Evolutionary conservation across 1,140 invertebrate species (phyloP), one percentile per base, ranked within the genome.

Genomic region (Lepidostoma basale): DNA sequence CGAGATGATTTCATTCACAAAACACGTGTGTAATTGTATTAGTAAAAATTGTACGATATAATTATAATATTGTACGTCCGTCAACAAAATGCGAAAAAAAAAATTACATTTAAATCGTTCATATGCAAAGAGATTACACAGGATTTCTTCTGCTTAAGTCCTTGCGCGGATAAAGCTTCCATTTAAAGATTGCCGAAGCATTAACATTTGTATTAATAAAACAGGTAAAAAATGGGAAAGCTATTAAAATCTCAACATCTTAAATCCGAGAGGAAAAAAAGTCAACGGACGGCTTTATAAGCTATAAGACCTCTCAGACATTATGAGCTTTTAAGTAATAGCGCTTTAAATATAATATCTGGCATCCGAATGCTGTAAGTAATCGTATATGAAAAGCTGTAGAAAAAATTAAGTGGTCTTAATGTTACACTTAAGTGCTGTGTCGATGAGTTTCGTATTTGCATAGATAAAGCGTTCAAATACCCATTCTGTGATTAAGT

Each of bases 361-460:
- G 62, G 26, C 44, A 49, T 63, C 56, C 59, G 16, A 44, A 33
- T 45, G 42, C 59, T 39, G 22, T 25, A 62, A 62, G 39, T 62
- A 45, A 62, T 44, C 30, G 49, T 60, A 47, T 25, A 67, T 67
- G 45, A 59, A 59, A 49, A 47, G 65, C 56, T 58, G 28, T 49
- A 64, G 39, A 66, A 70, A 69, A 71, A 68, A 71, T 59, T 71
- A 71, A 71, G 69, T 71, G 69, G 65, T 60, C 54, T 54, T 70
- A 71, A 71, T 68, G 69, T 40, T 62, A 64, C 69, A 67, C 67
- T 68, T 64, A 68, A 71, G 68, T 58, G 52, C 30, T 64, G 39
- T 65, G 54, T 68, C 45, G 66, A 72, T 72, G 70, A 72, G 70
- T 59, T 64, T 47, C 59, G 40, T 72, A 72, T 72, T 72, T 72